These are phyloP conservation scores for Chelon auratus DNA, from an alignment of 2,797 vertebrate genomes.

Conservation along the genomic window DNA sequence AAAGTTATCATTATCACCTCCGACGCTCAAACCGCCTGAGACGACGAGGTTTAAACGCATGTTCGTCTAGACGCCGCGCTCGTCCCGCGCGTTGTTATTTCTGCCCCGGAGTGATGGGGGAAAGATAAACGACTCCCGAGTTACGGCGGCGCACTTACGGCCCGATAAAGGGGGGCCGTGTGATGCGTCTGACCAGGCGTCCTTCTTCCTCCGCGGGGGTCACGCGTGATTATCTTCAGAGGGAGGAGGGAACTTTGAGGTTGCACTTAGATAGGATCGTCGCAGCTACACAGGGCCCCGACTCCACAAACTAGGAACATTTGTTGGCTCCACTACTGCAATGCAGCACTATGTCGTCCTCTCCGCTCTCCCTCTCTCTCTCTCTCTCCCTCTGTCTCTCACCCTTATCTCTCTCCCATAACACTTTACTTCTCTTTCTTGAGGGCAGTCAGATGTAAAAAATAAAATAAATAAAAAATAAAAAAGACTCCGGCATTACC, in stretches of 20 bases:
- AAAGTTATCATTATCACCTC: slow-evolving; percentile 59
- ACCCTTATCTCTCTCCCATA: slow-evolving; percentile 58
- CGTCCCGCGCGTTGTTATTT: background rate
- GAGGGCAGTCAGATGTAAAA: slow-evolving; percentile 43
- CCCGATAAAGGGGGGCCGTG: slow-evolving; percentile 64
- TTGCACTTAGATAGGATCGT: slow-evolving; percentile 47
- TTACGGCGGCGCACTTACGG: slow-evolving; percentile 50
- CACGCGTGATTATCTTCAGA: slow-evolving; percentile 62
- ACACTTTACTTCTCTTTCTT: slow-evolving; percentile 57
- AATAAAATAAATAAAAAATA: no score
- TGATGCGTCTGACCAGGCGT: slow-evolving; percentile 60
- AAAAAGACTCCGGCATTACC: slow-evolving; percentile 38
- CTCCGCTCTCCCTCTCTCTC: slow-evolving; percentile 55
- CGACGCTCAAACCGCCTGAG: slow-evolving; percentile 37
- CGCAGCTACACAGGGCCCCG: slow-evolving; percentile 49
- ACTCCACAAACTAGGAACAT: slow-evolving; percentile 56
- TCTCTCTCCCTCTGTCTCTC: slow-evolving; percentile 54
- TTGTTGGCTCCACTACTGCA: slow-evolving; percentile 76
- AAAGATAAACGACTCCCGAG: slow-evolving; percentile 61
- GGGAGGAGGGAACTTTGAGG: slow-evolving; percentile 44
- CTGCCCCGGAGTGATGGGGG: slow-evolving; percentile 33
- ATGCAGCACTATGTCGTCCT: slow-evolving; percentile 78
- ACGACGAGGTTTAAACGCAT: slow-evolving; percentile 63
- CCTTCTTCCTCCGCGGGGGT: slow-evolving; percentile 62
- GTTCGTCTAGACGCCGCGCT: slow-evolving; percentile 21